phyloP scores from a whole-genome alignment of 2,888 invertebrate species.

The Ormyrus pomaceus region DNA sequence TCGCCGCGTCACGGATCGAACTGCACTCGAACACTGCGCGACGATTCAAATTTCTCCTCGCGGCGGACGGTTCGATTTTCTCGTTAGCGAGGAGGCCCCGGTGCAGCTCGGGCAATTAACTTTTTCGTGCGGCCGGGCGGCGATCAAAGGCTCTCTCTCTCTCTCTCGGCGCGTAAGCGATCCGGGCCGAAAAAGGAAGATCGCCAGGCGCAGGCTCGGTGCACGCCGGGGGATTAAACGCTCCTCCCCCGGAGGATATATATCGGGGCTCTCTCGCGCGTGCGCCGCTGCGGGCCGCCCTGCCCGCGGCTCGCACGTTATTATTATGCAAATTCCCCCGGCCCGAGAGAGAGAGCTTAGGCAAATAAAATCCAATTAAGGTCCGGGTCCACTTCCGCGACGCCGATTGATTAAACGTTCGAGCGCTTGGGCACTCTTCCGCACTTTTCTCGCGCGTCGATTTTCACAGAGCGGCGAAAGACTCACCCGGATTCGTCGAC shows the following conservation, averaged over 20 bases:
- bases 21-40: too few species aligned
- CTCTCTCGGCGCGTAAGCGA: neutral
- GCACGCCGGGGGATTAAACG: conserved; percentile 12
- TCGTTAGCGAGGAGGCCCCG: too few species aligned
- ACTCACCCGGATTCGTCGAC: conserved; percentile 72
- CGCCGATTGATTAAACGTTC: conserved; percentile 50
- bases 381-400: conserved; percentile 44
- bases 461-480: neutral
- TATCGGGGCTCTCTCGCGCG: neutral
- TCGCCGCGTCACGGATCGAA: neutral
- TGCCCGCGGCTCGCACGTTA: conserved; percentile 16
- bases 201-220: neutral
- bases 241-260: conserved; percentile 29
- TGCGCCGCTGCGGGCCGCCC: neutral
- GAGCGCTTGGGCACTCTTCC: neutral
- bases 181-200: neutral
- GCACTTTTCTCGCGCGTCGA: neutral
- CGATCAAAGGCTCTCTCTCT: too few species aligned
- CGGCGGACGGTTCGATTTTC: too few species aligned
- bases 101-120: too few species aligned
- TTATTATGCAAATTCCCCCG: conserved; percentile 45
- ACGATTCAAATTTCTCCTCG: too few species aligned
- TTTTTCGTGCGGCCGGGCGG: too few species aligned
- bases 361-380: conserved; percentile 67
- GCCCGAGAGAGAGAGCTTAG: conserved; percentile 55